phyloP scores from a whole-genome alignment of 2,888 invertebrate species.

The Mythimna albipuncta region DNA sequence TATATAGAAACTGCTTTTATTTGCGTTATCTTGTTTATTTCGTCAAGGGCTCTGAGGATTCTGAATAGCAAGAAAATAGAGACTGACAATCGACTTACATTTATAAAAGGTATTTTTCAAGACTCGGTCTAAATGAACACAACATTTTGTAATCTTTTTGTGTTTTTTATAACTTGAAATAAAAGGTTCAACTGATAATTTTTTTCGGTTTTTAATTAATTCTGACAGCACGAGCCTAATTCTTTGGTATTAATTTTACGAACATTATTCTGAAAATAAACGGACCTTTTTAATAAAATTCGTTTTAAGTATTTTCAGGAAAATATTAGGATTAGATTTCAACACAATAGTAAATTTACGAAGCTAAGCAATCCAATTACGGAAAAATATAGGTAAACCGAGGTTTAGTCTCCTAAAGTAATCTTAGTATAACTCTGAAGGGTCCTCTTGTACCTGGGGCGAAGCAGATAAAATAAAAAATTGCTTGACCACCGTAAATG shows the following conservation, averaged over 20 bases:
- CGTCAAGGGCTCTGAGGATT: conserved; percentile 21
- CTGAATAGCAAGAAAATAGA: conserved; percentile 17
- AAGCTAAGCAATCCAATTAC: conserved; percentile 17
- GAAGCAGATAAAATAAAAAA: conserved; percentile 41
- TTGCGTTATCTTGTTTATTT: conserved; percentile 47
- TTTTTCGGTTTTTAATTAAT: conserved; percentile 31
- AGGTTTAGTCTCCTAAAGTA: conserved; percentile 15
- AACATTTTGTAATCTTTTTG: conserved; percentile 10
- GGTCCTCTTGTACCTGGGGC: conserved; percentile 6
- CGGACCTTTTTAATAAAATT: not conserved
- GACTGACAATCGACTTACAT: not conserved
- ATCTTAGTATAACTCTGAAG: conserved; percentile 13
- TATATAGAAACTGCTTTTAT: conserved; percentile 37
- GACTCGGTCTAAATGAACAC: not conserved
- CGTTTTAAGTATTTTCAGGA: not conserved
- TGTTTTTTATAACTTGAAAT: conserved; percentile 18
- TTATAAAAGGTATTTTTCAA: not conserved
- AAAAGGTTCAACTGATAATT: not conserved
- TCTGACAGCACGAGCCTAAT: not conserved
- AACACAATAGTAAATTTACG: conserved; percentile 12
- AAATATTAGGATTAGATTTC: not conserved
- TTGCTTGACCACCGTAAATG: conserved; percentile 38
- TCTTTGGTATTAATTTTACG: conserved; percentile 15
- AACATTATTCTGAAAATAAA: not conserved
- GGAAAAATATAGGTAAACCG: conserved; percentile 11